Evolutionary conservation across 2,113 vertebrate genomes (phyloP).

Genomic region (Hemicordylus capensis): DNA sequence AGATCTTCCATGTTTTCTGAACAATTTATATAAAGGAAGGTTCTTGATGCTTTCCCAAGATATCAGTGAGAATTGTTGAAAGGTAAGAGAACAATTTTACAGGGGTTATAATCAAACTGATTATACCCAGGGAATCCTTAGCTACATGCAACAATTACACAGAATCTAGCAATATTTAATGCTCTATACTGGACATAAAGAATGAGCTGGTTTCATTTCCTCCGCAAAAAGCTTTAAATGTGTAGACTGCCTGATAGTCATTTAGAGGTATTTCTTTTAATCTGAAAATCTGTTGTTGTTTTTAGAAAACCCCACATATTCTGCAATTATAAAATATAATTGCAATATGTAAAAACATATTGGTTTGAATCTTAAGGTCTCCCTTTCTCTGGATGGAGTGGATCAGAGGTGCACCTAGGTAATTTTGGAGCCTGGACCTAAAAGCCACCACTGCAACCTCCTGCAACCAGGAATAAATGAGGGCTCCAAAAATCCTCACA

Average conservation of each 20-base stretch:
- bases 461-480: no score
- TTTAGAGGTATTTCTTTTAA: background rate
- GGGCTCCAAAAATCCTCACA: no score
- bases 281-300: no score
- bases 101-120: background rate
- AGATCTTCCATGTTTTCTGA: background rate
- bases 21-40: background rate
- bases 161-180: background rate
- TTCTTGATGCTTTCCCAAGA: slow-evolving; percentile 3
- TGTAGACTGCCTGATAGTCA: background rate
- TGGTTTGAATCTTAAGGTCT: no score
- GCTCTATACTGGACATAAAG: background rate
- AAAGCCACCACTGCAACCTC: no score
- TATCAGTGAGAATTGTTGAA: slow-evolving; percentile 19
- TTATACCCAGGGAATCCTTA: background rate
- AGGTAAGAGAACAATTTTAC: background rate
- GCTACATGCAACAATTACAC: background rate
- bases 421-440: no score
- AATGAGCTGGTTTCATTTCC: background rate
- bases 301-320: background rate
- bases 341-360: no score
- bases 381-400: no score
- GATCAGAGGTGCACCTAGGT: no score
- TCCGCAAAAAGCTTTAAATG: background rate
- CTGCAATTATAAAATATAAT: background rate